Evolutionary conservation across 2,113 vertebrate genomes (phyloP).

Genomic region (Misgurnus anguillicaudatus): DNA sequence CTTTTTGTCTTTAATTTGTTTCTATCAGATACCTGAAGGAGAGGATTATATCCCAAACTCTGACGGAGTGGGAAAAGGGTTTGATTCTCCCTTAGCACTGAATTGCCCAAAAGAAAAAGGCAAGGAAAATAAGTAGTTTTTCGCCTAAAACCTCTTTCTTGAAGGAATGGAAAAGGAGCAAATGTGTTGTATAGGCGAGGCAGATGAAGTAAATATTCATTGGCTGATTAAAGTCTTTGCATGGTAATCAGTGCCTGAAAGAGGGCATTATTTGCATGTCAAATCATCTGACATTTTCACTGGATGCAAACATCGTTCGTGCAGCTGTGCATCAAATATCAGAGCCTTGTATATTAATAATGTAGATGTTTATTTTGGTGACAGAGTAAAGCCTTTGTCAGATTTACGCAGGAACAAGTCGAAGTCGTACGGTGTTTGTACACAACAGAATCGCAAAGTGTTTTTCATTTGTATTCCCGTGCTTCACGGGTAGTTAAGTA

Average conservation of each 20-base stretch:
- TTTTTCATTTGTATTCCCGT: slow-evolving; percentile 24
- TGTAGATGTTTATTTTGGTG: slow-evolving; percentile 47
- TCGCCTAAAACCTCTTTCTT: neutral
- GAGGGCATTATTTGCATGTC: slow-evolving; percentile 61
- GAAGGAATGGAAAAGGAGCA: slow-evolving; percentile 6
- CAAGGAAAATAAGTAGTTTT: slow-evolving; percentile 19
- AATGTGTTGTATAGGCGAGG: slow-evolving; percentile 28
- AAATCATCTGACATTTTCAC: slow-evolving; percentile 59
- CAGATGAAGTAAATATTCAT: slow-evolving; percentile 51
- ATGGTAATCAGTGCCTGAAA: slow-evolving; percentile 54
- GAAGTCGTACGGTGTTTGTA: slow-evolving; percentile 15
- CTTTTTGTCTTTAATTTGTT: slow-evolving; percentile 53
- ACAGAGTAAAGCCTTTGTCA: slow-evolving; percentile 6
- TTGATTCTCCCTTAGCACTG: slow-evolving; percentile 33
- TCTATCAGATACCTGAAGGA: slow-evolving; percentile 47
- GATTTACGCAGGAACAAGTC: slow-evolving; percentile 14
- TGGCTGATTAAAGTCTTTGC: slow-evolving; percentile 52
- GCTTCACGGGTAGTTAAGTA: neutral
- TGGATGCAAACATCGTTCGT: slow-evolving; percentile 49
- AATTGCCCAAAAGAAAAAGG: slow-evolving; percentile 14
- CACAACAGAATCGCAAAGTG: neutral
- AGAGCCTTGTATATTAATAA: slow-evolving; percentile 32
- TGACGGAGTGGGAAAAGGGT: neutral
- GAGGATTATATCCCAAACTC: slow-evolving; percentile 45
- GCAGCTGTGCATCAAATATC: slow-evolving; percentile 54